Evolutionary conservation across 2,888 invertebrate species (phyloP), one percentile per base, ranked within the genome.

Genomic region (Chrysotoxum bicinctum): DNA sequence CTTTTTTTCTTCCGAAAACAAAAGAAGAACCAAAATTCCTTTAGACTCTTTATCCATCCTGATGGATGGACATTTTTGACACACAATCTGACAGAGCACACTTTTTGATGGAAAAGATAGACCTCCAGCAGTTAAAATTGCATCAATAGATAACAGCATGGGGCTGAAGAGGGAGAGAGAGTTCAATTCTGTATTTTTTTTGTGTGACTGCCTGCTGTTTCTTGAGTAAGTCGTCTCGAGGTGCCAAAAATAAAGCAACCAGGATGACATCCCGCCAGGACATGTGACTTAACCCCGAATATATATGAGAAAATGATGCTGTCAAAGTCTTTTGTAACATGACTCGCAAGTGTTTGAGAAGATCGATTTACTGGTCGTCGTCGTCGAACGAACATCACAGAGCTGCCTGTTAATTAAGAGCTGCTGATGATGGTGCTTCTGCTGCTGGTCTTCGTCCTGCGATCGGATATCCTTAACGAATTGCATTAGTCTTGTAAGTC

Each of bases 71-170:
- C 9, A 50, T 66, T 58, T 75, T 8, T 56, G 45, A 40, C 37
- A 54, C 26, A 54, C 54, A 54, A 54, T 76, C 50, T 76, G 35
- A 48, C 62, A 19, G 72, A 81, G 81, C 85, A 85, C 85, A 81
- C 85, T 85, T 77, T 40, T 64, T 30, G 16, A 26, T n/a, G 8
- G 10, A 45, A 37, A 16, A 45, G 30, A 60, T 48, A 54, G 68
- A 81, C 40, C 54, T 73, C 72, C 85, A 81, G 69, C 72, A 62
- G 85, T 76, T 81, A 43, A 69, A 77, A 85, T 85, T 81, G 85
- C 85, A 85, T 85, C 76, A 85, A 85, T 76, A 85, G 80, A 30
- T 68, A 85, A 52, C 84, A 85, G 84, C 84, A 76, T 84, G 84
- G 56, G 64, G 40, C 16, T n/a, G 26, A 12, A 14, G 8, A 30